phyloP scores from a whole-genome alignment of 30 jellyfish, hydroid and myxozoan genomes.

The Turritopsis rubra region DNA sequence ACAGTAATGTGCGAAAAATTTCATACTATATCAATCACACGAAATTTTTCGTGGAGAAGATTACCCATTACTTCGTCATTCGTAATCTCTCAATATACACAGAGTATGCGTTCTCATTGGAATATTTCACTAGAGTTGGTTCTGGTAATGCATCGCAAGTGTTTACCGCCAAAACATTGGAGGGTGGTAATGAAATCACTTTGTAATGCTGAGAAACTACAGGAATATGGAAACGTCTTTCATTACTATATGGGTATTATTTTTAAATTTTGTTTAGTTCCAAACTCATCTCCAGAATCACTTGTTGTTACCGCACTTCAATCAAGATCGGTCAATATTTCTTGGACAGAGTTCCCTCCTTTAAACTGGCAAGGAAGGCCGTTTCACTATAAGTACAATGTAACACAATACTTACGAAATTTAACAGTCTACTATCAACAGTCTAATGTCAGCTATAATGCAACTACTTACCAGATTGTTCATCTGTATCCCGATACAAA shows the following conservation, averaged over 20 bases:
- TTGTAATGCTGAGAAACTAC: too few relatives aligned
- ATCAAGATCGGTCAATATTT: neutral
- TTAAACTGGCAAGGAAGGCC: neutral
- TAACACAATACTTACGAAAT: neutral
- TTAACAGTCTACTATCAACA: neutral
- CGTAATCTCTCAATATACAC: neutral
- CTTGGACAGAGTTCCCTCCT: neutral
- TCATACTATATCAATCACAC: neutral
- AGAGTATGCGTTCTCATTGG: neutral
- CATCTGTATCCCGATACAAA: neutral
- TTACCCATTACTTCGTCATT: neutral
- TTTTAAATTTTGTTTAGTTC: neutral
- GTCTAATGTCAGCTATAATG: neutral
- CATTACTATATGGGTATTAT: too few relatives aligned
- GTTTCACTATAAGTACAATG: neutral
- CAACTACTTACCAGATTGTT: neutral
- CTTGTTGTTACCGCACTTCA: neutral
- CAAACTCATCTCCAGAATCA: neutral
- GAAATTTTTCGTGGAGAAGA: neutral
- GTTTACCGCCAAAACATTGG: neutral
- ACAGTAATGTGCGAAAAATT: neutral
- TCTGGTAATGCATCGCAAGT: neutral
- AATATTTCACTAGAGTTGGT: neutral
- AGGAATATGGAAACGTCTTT: too few relatives aligned
- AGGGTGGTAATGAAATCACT: neutral